Conservation (phyloP, 2,797 vertebrate genomes). For the Anabas testudineus region DNA sequence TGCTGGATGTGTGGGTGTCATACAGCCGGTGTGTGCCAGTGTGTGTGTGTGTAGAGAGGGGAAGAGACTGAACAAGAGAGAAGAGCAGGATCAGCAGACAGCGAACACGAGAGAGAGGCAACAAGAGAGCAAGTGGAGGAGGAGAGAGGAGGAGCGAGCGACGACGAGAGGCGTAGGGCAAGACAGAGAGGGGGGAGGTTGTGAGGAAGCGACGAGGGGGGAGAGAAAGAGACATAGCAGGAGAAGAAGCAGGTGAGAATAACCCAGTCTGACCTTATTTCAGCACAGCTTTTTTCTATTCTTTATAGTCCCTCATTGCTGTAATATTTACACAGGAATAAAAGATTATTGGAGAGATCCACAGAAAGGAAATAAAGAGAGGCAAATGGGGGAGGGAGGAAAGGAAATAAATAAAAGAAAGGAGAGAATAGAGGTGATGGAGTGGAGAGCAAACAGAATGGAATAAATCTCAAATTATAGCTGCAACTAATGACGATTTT, state of each 20-base stretch:
- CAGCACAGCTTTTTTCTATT: constrained; percentile 55
- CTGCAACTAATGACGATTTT: constrained; percentile 44
- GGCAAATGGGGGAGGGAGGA: constrained; percentile 10
- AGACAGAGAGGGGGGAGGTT: constrained; percentile 10
- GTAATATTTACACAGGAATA: constrained; percentile 78
- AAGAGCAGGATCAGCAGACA: constrained; percentile 67
- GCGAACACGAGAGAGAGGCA: constrained; percentile 53
- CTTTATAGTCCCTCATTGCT: constrained; percentile 72
- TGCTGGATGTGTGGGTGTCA: constrained; percentile 50
- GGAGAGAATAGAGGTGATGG: constrained; percentile 20
- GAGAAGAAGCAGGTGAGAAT: constrained; percentile 67
- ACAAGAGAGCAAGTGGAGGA: constrained; percentile 35
- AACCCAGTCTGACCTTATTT: constrained; percentile 76
- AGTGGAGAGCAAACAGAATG: constrained; percentile 7
- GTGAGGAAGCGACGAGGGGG: constrained; percentile 13
- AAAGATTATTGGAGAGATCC: constrained; percentile 72
- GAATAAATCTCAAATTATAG: constrained; percentile 31
- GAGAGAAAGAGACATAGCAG: constrained; percentile 7
- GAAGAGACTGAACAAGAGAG: constrained; percentile 66
- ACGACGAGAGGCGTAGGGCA: constrained; percentile 6
- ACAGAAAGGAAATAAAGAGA: constrained; percentile 53
- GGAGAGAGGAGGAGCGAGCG: constrained; percentile 1
- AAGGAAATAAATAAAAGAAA: constrained; percentile 46
- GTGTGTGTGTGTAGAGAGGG: constrained; percentile 35
- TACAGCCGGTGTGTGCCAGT: constrained; percentile 52